Conservation (phyloP, 2,888 invertebrate species). For the Drosophila melanosoma region DNA sequence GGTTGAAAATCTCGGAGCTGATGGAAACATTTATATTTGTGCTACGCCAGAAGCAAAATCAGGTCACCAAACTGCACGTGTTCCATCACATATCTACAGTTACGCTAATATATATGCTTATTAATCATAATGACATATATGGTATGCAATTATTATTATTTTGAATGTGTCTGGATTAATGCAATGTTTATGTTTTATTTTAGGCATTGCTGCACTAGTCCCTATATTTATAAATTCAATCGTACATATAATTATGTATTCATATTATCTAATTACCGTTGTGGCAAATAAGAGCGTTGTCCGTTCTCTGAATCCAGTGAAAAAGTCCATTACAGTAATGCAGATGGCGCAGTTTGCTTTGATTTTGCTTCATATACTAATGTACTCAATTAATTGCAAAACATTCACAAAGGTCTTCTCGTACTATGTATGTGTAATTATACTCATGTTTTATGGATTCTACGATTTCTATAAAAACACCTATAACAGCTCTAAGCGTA, state of each 20-base stretch:
- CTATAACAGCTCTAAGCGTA: slow-evolving; percentile 82
- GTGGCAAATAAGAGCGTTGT: slow-evolving; percentile 87
- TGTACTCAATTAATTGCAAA: slow-evolving; percentile 84
- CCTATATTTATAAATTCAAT: slow-evolving; percentile 88
- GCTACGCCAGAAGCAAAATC: slow-evolving; percentile 89
- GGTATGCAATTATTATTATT: slow-evolving; percentile 85
- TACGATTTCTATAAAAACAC: slow-evolving; percentile 88
- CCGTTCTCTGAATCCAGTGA: slow-evolving; percentile 87
- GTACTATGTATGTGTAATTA: slow-evolving; percentile 88
- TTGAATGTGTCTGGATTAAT: neutral
- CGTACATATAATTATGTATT: slow-evolving; percentile 92
- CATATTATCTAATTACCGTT: slow-evolving; percentile 89
- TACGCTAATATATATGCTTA: slow-evolving; percentile 87
- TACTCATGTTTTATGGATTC: slow-evolving; percentile 89
- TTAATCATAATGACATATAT: slow-evolving; percentile 87
- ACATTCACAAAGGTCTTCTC: slow-evolving; percentile 83
- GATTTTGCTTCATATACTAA: slow-evolving; percentile 87
- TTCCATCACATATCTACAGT: slow-evolving; percentile 90
- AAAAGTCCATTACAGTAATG: slow-evolving; percentile 87
- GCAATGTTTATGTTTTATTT: slow-evolving; percentile 36
- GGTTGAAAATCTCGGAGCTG: slow-evolving; percentile 89
- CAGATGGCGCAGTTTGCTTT: slow-evolving; percentile 91
- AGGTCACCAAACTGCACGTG: slow-evolving; percentile 90
- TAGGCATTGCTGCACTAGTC: slow-evolving; percentile 89
- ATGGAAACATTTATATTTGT: slow-evolving; percentile 90